Evolutionary conservation across 1,140 invertebrate genomes (phyloP).

Genomic region (Eriocheir sinensis): DNA sequence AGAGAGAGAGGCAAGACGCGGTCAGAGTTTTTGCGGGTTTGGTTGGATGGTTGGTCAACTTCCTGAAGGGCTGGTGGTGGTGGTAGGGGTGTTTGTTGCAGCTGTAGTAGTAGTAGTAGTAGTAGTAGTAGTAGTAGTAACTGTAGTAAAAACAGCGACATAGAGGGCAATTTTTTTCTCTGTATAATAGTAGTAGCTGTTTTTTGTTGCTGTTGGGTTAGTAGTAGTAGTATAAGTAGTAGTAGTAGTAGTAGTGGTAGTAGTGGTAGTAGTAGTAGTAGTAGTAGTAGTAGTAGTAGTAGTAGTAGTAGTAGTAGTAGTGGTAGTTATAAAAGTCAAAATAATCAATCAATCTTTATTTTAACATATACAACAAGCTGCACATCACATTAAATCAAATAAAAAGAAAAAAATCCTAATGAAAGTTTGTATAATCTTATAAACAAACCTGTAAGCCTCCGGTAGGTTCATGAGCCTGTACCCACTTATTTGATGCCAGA

Average conservation of each 20-base stretch:
- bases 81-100: neutral
- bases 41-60: too few relatives aligned
- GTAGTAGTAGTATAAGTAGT: neutral
- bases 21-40: too few relatives aligned
- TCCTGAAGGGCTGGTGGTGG: neutral
- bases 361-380: too few relatives aligned
- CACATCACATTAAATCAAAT: too few relatives aligned
- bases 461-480: too few relatives aligned
- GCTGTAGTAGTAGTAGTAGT: constrained; percentile 6
- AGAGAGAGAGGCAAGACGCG: neutral
- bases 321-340: neutral
- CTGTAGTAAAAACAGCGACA: neutral
- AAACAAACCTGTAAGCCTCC: too few relatives aligned
- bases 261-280: neutral
- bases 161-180: too few relatives aligned
- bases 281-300: neutral
- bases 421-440: too few relatives aligned
- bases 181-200: neutral
- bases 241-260: neutral
- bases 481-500: too few relatives aligned
- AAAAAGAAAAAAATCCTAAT: too few relatives aligned
- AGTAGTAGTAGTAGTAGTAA: constrained; percentile 12
- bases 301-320: constrained; percentile 1
- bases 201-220: too few relatives aligned
- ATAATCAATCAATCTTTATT: too few relatives aligned